Base-by-base conservation (phyloP, 2,888 invertebrate species). In the Eilema caniola region DNA sequence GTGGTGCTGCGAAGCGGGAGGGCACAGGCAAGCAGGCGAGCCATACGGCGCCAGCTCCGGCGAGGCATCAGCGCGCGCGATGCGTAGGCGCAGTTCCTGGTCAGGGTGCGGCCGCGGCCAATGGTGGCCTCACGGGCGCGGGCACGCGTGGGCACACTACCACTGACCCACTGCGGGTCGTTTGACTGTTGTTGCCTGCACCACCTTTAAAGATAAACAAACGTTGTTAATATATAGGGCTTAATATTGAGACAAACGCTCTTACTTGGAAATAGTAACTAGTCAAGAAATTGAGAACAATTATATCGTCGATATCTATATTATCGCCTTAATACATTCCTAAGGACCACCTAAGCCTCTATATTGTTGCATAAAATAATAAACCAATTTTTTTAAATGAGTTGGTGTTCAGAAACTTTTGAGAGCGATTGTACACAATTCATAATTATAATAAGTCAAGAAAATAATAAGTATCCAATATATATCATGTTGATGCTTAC, bases 111-210 rank as follows among this genome's bases (percentile, higher is more conserved):
- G 95, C 95, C 8, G 94, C 95, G 72, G 93, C 94, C 61, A 93
- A 90, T 77, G 93, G 88, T 20, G 94, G 90, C 74, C 93, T 90
- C 84, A 94, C 79, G 81, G 95, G 92, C 74, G 95, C 91, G 53
- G 96, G 94, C 90, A 96, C 97, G 93, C 97, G 97, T 84, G 97
- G 97, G 79, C 97, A 97, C 25, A 97, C 97, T 20, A 95, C 95
- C 82, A 95, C 89, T 0, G 95, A 95, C 67, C 95, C 95, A 74
- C 93, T 93, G 78, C 95, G 95, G 79, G 72, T 90, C 0, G 91
- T 83, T 62, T 90, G 91, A 78, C 83, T 91, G 75, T 86, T 91
- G 80, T 92, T 94, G 16, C 89, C 88, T 62, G 92, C 84, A 14
- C 93, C 93, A 71, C 95, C 95, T 95, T 83, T 14, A 75, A 81